Evolutionary conservation across 1,140 invertebrate species (phyloP).

Genomic region (Vanessa atalanta): DNA sequence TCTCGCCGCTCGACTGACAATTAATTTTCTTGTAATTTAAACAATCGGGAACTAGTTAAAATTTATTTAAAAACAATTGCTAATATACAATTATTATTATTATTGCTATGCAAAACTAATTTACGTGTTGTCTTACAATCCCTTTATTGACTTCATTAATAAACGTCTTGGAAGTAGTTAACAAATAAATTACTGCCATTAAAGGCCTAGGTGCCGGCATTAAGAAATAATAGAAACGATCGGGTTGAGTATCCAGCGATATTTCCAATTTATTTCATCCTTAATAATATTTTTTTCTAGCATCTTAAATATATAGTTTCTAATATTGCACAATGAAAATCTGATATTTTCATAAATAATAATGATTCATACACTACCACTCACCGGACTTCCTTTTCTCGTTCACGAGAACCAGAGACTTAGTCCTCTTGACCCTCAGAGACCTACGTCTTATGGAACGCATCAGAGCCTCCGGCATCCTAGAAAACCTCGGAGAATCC

Average conservation of each 20-base stretch:
- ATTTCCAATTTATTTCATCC: too few species aligned
- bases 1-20: too few species aligned
- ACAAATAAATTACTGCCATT: slow-evolving; percentile 4
- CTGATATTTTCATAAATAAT: slow-evolving; percentile 8
- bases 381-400: slow-evolving; percentile 89
- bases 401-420: slow-evolving; percentile 84
- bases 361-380: slow-evolving; percentile 68
- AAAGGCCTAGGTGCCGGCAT: not conserved
- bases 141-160: not conserved
- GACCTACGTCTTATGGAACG: slow-evolving; percentile 85
- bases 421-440: slow-evolving; percentile 85
- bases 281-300: too few species aligned
- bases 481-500: slow-evolving; percentile 79
- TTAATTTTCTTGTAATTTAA: too few species aligned
- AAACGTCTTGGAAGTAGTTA: slow-evolving; percentile 1
- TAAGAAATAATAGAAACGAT: too few species aligned
- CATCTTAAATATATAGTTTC: too few species aligned
- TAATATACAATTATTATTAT: not conserved
- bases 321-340: not conserved
- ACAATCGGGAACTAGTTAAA: too few species aligned
- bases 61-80: not conserved
- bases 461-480: slow-evolving; percentile 85
- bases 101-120: not conserved
- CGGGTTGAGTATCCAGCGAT: too few species aligned
- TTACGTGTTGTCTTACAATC: not conserved